Conservation (phyloP, 1,140 invertebrate species). For the Tribolium madens region DNA sequence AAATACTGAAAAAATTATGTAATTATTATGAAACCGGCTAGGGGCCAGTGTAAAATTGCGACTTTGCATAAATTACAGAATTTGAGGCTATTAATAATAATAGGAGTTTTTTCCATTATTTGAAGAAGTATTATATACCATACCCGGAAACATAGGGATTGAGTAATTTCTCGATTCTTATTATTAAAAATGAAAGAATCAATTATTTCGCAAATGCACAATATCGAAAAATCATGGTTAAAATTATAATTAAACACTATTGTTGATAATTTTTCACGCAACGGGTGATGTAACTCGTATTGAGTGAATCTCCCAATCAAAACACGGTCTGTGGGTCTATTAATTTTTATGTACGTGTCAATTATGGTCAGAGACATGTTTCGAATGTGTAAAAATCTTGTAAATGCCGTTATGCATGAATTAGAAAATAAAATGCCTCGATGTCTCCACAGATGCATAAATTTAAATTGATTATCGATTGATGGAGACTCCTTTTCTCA, state of each 20-base stretch:
- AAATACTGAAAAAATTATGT: not conserved
- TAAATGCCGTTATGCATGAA: slow-evolving; percentile 35
- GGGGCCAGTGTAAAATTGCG: not conserved
- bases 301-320: not conserved
- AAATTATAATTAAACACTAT: not conserved
- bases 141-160: not conserved
- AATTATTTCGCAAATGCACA: not conserved
- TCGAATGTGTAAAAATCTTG: slow-evolving; percentile 21
- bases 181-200: slow-evolving; percentile 9
- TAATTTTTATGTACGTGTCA: slow-evolving; percentile 3
- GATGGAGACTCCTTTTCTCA: not conserved
- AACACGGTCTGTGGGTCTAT: not conserved
- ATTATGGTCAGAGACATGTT: not conserved
- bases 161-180: not conserved
- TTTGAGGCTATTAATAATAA: not conserved
- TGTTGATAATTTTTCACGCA: not conserved
- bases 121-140: not conserved
- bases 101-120: not conserved
- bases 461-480: slow-evolving; percentile 15
- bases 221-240: not conserved
- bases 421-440: slow-evolving; percentile 15
- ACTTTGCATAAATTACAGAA: not conserved
- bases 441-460: slow-evolving; percentile 15
- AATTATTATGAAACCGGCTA: slow-evolving; percentile 2
- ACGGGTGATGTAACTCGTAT: not conserved